Percentiles rank a stretch among this genome's conserved stretches.
These are phyloP conservation scores for Amphiura filiformis DNA, from an alignment of 35 echinoderm and acorn worm genomes.

Conservation along the genomic window DNA sequence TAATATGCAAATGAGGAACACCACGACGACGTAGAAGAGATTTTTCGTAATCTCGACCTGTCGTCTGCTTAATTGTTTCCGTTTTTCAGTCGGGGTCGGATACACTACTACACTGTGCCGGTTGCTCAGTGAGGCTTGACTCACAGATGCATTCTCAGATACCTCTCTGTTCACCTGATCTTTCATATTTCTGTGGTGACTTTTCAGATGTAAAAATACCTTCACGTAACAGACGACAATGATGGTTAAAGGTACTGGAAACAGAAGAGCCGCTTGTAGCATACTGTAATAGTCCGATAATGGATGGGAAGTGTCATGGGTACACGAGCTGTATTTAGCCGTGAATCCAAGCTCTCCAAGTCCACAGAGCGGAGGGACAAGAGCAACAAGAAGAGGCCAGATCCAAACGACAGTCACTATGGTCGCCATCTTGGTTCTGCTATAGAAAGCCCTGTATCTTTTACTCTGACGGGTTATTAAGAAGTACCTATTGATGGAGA, in stretches of 20 bases:
- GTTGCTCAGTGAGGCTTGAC: neutral
- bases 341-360: slow-evolving; percentile 77
- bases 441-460: slow-evolving; percentile 52
- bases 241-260: slow-evolving; percentile 66
- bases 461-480: slow-evolving; percentile 50
- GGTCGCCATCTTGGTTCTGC: slow-evolving; percentile 26
- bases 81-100: neutral
- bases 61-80: slow-evolving; percentile 12
- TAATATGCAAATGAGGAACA: slow-evolving; percentile 70
- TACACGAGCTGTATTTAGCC: slow-evolving; percentile 63
- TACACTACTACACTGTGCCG: neutral
- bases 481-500: slow-evolving; percentile 66
- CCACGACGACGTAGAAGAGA: slow-evolving; percentile 76
- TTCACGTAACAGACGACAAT: slow-evolving; percentile 69
- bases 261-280: slow-evolving; percentile 55
- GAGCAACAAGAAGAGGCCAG: slow-evolving; percentile 44
- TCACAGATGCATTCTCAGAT: neutral
- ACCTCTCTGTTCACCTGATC: neutral
- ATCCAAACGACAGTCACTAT: slow-evolving; percentile 64
- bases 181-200: slow-evolving; percentile 56
- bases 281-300: slow-evolving; percentile 70
- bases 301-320: slow-evolving; percentile 64
- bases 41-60: slow-evolving; percentile 89
- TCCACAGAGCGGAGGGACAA: slow-evolving; percentile 66
- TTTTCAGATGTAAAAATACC: slow-evolving; percentile 61